Evolutionary conservation across 2,888 invertebrate species (phyloP).

Genomic region (Apotomis betuletana): DNA sequence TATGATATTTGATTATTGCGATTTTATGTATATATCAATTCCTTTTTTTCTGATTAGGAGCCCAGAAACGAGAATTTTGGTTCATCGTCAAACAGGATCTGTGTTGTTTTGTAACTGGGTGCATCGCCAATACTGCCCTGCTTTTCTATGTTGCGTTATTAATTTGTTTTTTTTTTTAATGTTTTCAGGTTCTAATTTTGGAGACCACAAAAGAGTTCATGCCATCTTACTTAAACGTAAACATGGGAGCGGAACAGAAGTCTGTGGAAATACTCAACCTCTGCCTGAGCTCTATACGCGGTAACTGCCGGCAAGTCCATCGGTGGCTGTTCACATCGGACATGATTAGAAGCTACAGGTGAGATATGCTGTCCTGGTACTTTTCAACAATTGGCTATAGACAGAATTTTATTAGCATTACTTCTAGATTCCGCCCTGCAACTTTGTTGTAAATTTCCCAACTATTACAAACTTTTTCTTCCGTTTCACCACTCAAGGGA

Average conservation of each 20-base stretch:
- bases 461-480: too few relatives aligned
- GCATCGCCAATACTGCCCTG: too few relatives aligned
- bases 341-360: slow-evolving; percentile 94
- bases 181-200: slow-evolving; percentile 88
- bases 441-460: too few relatives aligned
- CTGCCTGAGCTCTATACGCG: slow-evolving; percentile 90
- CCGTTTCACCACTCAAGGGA: too few relatives aligned
- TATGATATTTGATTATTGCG: slow-evolving; percentile 33
- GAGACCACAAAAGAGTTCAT: slow-evolving; percentile 97
- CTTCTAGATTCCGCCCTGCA: too few relatives aligned
- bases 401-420: not conserved
- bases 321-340: slow-evolving; percentile 97
- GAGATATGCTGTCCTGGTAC: slow-evolving; percentile 41
- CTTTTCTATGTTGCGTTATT: too few relatives aligned
- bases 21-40: too few relatives aligned
- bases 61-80: too few relatives aligned
- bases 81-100: too few relatives aligned
- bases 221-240: slow-evolving; percentile 98
- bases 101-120: too few relatives aligned
- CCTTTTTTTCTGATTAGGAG: too few relatives aligned
- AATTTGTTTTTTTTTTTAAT: not conserved
- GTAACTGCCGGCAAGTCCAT: slow-evolving; percentile 92
- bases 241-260: slow-evolving; percentile 96
- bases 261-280: slow-evolving; percentile 94
- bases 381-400: not conserved